Base-by-base conservation (phyloP, 2,113 vertebrate species). In the Corythaeola cristata region DNA sequence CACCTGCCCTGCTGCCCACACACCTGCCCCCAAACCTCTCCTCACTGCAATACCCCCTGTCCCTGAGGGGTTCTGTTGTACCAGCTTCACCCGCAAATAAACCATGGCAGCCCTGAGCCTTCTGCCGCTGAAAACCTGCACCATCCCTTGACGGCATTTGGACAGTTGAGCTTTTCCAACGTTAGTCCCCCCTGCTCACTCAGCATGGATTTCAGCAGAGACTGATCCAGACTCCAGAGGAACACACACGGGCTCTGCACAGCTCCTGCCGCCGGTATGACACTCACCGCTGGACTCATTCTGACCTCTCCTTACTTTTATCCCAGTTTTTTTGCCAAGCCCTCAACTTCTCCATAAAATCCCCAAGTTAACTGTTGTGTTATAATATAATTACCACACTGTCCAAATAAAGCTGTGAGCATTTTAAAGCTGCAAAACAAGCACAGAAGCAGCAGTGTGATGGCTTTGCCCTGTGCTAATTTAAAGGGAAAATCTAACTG, bases 41-140 rank as follows among this genome's bases (percentile, higher is more conserved):
- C 41, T 9, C 4, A 18, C 16, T 0, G 0, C 1, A 0, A 15
- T 2, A 0, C 4, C 66, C 90, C 63, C 56, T 10, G 5, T 17
- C 18, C 14, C 15, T 2, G 27, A 1, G 0, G 2, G 27, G 21
- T 18, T 47, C 35, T 5, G 1, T 2, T 2, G 18, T 39, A 30
- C 2, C 2, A 37, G 69, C 52, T 71, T 26, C 1, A 0, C 22
- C 4, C 17, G 26, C 59, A 73, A 32, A 64, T 18, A 5, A 2
- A 41, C 72, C 3, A 0, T 7, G 4, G 1, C 69, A 7, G 2
- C 1, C 44, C 16, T 44, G 33, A 66, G 28, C 60, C 68, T 27
- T 8, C 33, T 28, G 20, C 47, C 23, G 3, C 3, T 59, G 11
- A 30, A 37, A 79, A 60, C 62, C 41, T 8, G 39, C 47, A 16